Evolutionary conservation across 2,888 invertebrate species (phyloP), one percentile per base, ranked within the genome.

Genomic region (Apamea monoglypha): DNA sequence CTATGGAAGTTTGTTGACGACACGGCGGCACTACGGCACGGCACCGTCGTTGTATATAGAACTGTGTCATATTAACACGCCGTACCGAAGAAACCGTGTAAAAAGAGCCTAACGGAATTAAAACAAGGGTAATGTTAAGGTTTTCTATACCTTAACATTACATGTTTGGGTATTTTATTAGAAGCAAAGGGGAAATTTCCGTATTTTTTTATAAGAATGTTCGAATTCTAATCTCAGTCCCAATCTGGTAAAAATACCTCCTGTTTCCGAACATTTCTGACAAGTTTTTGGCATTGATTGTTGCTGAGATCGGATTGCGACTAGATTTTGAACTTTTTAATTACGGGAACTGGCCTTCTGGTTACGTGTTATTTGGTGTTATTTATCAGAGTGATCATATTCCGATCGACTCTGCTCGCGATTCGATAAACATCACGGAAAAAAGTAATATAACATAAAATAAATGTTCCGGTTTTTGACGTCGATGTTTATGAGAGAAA

Each of bases 51-150:
- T 7, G 21, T 21, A 50, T 50, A 21, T 50, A 50, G 50, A 18
- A 50, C 50, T 21, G 21, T 50, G 2, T 50, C 21, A 7, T 21
- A 50, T 50, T 50, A 50, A 7, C 18, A 21, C 7, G 50, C 50
- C 50, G 50, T 50, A 50, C 18, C 18, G 50, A 50, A 50, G 50
- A 50, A 50, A 50, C 6, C 18, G 50, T 50, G 18, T 18, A 50
- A 18, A 50, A 50, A 50, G 50, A 21, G 7, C 53, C 25, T 25
- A 53, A 25, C 50, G 59, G 50, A 80, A 80, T 75, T 69, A 82
- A 56, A 82, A 80, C 6, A 21, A 68, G 21, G n/a, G 18, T 66
- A 47, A 70, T 70, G 10, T 59, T 47, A 12, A 36, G 50, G 32
- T 40, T 44, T 61, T 29, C 61, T 29, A 61, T 16, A 61, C 16